Percentiles rank a stretch among this genome's conserved stretches.
phyloP scores from a whole-genome alignment of 2,113 vertebrate genomes.

The Entelurus aequoreus region DNA sequence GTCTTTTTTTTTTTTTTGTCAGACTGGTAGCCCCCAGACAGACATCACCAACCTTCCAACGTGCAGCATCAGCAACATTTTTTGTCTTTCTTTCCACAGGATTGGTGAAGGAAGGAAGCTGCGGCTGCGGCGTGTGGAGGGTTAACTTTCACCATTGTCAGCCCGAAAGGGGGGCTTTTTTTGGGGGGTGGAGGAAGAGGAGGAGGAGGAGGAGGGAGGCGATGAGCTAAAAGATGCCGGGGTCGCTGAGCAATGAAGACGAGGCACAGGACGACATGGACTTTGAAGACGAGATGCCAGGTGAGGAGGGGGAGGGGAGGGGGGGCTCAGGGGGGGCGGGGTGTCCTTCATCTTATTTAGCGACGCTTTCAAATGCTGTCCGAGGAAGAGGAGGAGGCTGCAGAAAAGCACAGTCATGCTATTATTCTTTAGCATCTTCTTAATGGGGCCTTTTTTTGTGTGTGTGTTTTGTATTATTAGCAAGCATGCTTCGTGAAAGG shows the following conservation, averaged over 20 bases:
- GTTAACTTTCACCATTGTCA: conserved; percentile 73
- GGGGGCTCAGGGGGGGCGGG: conserved; percentile 57
- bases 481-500: not conserved
- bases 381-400: conserved; percentile 55
- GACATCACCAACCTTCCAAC: conserved; percentile 2
- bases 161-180: conserved; percentile 59
- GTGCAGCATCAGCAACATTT: not conserved
- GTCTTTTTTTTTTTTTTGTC: conserved; percentile 75
- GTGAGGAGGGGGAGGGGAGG: conserved; percentile 59
- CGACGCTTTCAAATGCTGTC: conserved; percentile 74
- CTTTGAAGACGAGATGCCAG: conserved; percentile 82
- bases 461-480: no score
- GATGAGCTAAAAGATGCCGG: conserved; percentile 79
- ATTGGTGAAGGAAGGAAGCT: conserved; percentile 44
- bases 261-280: conserved; percentile 81
- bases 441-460: not conserved
- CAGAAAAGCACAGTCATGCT: conserved; percentile 55
- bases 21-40: conserved; percentile 3
- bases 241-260: conserved; percentile 81
- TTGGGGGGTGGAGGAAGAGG: not conserved
- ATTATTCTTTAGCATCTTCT: conserved; percentile 34
- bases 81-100: conserved; percentile 18
- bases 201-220: conserved; percentile 45
- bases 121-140: conserved; percentile 60
- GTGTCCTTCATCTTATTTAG: conserved; percentile 70